Base-by-base conservation (phyloP, 2,888 invertebrate species). In the Drosophila nr. perissopoda region DNA sequence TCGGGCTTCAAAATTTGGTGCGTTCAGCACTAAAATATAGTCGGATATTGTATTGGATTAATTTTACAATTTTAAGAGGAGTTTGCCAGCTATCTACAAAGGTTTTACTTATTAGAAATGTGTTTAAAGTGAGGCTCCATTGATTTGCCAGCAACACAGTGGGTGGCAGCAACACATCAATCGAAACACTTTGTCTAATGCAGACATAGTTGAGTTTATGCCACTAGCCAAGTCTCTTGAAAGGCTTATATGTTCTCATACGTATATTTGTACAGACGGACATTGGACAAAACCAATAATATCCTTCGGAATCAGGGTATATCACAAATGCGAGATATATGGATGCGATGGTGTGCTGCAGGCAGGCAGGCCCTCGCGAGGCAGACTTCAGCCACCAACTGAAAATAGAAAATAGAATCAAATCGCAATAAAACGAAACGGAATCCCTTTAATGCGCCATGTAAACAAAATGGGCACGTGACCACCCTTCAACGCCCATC, bases 401-500 rank as follows among this genome's bases (percentile, higher is more conserved):
- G 51, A 63, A 29, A 51, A 27, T 13, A 64, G 80, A 81, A 88
- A 87, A 88, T 79, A 79, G 83, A 88, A 90, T 88, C 83, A 85
- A 88, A 88, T 79, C 71, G 82, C 81, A 84, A 86, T 83, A 83
- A 81, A 82, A 88, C 81, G 78, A 85, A 89, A 87, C 80, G 81
- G 83, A 91, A 91, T 91, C 90, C 88, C 65, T 82, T 88, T 90
- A 92, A 91, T 91, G 90, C 88, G 82, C 71, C 84, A 86, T 88
- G 90, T 91, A 92, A 92, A 92, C 91, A 92, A 91, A 88, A 82
- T 79, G 80, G 67, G 84, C 92, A 92, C 92, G 92, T 92, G 92
- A 90, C 90, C 78, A 75, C 29, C 49, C 29, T 25, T 25, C 13
- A 8, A 13, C 34, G 8, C 6, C 42, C n/a, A 11, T 31, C 34